Evolutionary conservation across 2,797 vertebrate genomes (phyloP), one percentile per base, ranked within the genome.

Genomic region (Adrianichthys oophorus): DNA sequence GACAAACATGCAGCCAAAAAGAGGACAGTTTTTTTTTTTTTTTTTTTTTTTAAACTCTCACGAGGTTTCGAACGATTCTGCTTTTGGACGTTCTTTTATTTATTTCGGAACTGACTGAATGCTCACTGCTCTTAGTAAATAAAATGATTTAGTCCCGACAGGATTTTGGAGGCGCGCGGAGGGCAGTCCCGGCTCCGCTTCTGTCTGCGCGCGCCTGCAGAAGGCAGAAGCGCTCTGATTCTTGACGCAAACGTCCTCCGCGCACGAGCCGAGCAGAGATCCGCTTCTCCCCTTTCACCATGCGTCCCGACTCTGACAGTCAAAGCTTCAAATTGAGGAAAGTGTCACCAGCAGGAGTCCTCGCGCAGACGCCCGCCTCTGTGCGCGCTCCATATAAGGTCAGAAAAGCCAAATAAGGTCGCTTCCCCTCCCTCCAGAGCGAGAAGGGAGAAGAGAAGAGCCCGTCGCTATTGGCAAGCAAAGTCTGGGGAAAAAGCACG

Each of bases 331-430:
- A 78, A 71, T 85, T 89, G 78, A 84, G 85, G 86, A 90, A 91
- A 91, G 91, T 91, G 91, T 91, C 89, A 91, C 80, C 55, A 74
- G 82, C 86, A 71, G 82, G 65, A 75, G 69, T 68, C 72, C 72
- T 70, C 67, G 62, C 62, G 48, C 59, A 16, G 63, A 56, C 62
- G 75, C 59, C 68, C 56, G 75, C 59, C 68, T 53, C 41, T 53
- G 68, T 67, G 80, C 43, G 72, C 62, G 24, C 47, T 59, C 84
- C 92, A 83, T 85, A 89, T 90, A 79, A 64, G 84, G 83, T 14
- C 62, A 85, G 57, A 15, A 64, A 43, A 44, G 61, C 89, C 90
- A 85, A 83, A 92, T 92, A 86, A 86, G 90, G 90, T 41, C 44
- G 44, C 44, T 18, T 13, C 50, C 53, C 64, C 76, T 65, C 78